Percentiles rank a stretch among this genome's conserved stretches.
Evolutionary conservation across 92 coral and sea anemone genomes (phyloP).

Genomic region (Heliopora coerulea): DNA sequence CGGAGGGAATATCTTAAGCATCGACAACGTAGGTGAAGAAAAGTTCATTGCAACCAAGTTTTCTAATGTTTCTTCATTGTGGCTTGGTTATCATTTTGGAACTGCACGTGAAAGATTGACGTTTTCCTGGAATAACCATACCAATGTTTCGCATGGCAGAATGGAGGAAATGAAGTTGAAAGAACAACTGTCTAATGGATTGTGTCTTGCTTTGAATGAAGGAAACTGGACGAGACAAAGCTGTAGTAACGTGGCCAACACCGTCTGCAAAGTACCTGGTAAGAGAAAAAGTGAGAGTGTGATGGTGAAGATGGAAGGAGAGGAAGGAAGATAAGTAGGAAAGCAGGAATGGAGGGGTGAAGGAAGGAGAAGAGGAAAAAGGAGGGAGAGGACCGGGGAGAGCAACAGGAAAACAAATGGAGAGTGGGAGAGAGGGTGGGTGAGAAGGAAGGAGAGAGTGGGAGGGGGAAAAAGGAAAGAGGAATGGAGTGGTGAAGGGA

Average conservation of each 20-base stretch:
- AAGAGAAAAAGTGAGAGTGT: neutral
- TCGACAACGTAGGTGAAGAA: neutral
- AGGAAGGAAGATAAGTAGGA: neutral
- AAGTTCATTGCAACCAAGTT: neutral
- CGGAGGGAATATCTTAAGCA: constrained; percentile 9
- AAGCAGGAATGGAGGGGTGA: neutral
- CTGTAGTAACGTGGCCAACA: neutral
- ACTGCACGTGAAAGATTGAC: neutral
- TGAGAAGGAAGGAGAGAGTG: neutral
- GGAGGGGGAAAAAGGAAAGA: neutral
- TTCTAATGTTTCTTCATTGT: neutral
- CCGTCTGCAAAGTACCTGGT: neutral
- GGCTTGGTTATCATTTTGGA: neutral
- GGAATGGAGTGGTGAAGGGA: neutral
- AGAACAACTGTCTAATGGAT: neutral
- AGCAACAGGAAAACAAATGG: too few relatives aligned
- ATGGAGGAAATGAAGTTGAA: neutral
- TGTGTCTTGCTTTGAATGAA: neutral
- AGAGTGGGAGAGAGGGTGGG: neutral
- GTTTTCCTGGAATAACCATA: neutral
- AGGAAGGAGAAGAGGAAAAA: neutral
- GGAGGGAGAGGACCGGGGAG: neutral
- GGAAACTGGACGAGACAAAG: neutral
- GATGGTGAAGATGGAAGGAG: neutral
- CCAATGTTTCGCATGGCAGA: neutral